Conservation (phyloP, 1,140 invertebrate genomes). For the Drosophila saltans region DNA sequence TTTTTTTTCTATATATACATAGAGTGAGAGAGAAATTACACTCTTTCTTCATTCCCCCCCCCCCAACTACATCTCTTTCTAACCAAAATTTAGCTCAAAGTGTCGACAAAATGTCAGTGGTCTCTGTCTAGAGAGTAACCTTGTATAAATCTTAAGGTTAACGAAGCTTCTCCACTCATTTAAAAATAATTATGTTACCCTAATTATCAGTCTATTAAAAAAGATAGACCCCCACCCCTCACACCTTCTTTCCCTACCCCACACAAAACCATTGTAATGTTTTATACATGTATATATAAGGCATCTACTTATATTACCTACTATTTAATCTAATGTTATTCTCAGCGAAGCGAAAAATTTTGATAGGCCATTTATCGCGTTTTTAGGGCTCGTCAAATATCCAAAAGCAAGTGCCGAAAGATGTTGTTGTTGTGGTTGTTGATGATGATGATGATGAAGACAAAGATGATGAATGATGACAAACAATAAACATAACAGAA, state of each 20-base stretch:
- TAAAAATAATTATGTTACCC: constrained; percentile 10
- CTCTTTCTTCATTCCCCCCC: too few relatives aligned
- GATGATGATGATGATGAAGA: constrained; percentile 22
- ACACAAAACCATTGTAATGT: not conserved
- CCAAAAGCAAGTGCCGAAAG: constrained; percentile 20
- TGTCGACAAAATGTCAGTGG: too few relatives aligned
- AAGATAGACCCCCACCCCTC: not conserved
- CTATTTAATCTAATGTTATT: constrained; percentile 28
- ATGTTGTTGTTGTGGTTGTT: constrained; percentile 39
- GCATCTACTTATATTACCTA: constrained; percentile 12
- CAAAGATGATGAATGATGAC: constrained; percentile 16
- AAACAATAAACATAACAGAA: constrained; percentile 56
- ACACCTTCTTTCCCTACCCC: too few relatives aligned
- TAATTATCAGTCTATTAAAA: constrained; percentile 5
- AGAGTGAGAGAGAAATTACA: too few relatives aligned
- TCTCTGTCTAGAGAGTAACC: too few relatives aligned
- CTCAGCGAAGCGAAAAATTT: constrained; percentile 39
- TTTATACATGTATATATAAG: not conserved
- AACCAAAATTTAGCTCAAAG: too few relatives aligned
- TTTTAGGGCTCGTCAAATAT: constrained; percentile 14
- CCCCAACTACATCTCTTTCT: too few relatives aligned
- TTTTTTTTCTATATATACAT: too few relatives aligned
- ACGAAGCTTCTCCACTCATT: not conserved
- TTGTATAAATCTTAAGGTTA: not conserved
- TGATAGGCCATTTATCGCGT: constrained; percentile 50